Conservation (phyloP, 2,797 vertebrate species). For the Crenichthys baileyi region DNA sequence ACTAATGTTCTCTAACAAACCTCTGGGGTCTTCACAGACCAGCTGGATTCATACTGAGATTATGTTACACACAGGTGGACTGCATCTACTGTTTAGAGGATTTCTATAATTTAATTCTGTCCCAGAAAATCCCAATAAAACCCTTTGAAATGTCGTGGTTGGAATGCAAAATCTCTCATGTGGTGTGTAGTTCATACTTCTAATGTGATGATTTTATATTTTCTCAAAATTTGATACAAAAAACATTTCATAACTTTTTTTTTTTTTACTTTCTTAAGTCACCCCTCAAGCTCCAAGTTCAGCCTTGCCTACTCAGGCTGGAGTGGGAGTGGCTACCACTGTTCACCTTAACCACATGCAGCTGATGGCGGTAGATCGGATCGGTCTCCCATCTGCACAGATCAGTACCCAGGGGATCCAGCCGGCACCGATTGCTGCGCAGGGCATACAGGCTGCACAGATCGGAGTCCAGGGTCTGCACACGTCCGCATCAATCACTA, state of each 20-base stretch:
- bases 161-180: background rate
- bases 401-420: slow-evolving; percentile 94
- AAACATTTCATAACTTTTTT: background rate
- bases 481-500: slow-evolving; percentile 85
- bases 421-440: slow-evolving; percentile 86
- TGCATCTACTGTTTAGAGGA: too few relatives aligned
- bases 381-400: slow-evolving; percentile 91
- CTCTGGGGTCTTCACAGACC: too few relatives aligned
- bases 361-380: slow-evolving; percentile 96
- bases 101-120: too few relatives aligned
- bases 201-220: background rate
- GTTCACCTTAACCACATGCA: slow-evolving; percentile 98
- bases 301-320: slow-evolving; percentile 88
- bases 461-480: slow-evolving; percentile 93
- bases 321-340: slow-evolving; percentile 93
- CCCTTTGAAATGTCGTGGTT: background rate
- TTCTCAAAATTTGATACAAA: background rate
- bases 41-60: too few relatives aligned
- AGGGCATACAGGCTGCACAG: slow-evolving; percentile 91
- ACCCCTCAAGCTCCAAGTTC: slow-evolving; percentile 96
- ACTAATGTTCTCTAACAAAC: too few relatives aligned
- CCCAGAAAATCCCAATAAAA: background rate
- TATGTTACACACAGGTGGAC: too few relatives aligned
- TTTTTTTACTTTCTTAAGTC: slow-evolving; percentile 71
- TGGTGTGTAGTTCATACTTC: background rate